Conservation (phyloP, 2,888 invertebrate species). For the Nomada lathburiana region DNA sequence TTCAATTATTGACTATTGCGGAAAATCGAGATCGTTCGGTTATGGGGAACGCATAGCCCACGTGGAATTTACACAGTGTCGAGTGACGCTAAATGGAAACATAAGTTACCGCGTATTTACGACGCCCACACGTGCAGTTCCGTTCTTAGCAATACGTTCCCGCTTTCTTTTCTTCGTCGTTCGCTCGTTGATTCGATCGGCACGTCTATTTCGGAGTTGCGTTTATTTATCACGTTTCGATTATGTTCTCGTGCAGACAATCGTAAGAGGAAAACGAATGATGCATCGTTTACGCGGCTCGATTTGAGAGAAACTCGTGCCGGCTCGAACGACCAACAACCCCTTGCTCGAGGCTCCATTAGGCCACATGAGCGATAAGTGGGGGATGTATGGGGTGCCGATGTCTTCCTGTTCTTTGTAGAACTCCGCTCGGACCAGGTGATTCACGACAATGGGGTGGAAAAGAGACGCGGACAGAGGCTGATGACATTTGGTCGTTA, state of each 20-base stretch:
- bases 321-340: constrained; percentile 41
- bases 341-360: constrained; percentile 41
- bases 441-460: constrained; percentile 36
- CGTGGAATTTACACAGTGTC: constrained; percentile 29
- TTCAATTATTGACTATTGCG: neutral
- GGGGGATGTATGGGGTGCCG: constrained; percentile 10
- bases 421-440: constrained; percentile 29
- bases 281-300: neutral
- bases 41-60: constrained; percentile 8
- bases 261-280: constrained; percentile 26
- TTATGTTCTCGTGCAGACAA: constrained; percentile 41
- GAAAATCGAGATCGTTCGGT: neutral
- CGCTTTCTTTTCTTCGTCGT: constrained; percentile 12
- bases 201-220: neutral
- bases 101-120: constrained; percentile 55
- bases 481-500: constrained; percentile 27
- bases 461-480: constrained; percentile 25
- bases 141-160: constrained; percentile 58
- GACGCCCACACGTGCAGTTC: constrained; percentile 64
- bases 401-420: constrained; percentile 40
- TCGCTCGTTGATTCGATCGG: constrained; percentile 39
- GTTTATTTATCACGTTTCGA: constrained; percentile 11
- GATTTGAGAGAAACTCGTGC: neutral
- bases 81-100: constrained; percentile 50
- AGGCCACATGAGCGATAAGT: constrained; percentile 26